phyloP scores from a whole-genome alignment of 2,797 vertebrate species.

The Artibeus jamaicensis region DNA sequence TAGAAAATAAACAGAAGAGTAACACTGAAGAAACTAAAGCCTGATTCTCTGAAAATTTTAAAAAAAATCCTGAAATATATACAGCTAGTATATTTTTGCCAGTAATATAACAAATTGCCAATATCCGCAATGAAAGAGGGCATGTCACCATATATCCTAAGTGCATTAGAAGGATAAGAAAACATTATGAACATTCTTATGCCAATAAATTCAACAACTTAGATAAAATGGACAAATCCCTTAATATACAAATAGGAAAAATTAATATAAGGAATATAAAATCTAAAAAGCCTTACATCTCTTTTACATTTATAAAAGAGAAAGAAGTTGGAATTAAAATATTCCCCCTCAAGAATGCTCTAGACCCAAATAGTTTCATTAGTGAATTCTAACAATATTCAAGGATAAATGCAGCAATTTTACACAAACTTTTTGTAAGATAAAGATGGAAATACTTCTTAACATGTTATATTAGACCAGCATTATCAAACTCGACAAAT shows the following conservation, averaged over 20 bases:
- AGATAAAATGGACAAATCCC: background rate
- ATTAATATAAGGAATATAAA: background rate
- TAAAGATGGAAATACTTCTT: background rate
- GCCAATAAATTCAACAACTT: conserved; percentile 10
- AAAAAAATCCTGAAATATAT: background rate
- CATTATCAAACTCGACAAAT: background rate
- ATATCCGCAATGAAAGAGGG: background rate
- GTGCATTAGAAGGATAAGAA: background rate
- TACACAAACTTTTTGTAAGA: background rate
- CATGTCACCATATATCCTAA: background rate
- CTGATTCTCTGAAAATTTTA: background rate
- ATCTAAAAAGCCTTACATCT: background rate
- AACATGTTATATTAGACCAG: background rate
- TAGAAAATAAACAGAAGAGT: background rate
- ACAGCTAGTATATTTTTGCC: background rate
- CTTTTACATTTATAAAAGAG: background rate
- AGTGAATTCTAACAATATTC: conserved; percentile 36
- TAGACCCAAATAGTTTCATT: conserved; percentile 6
- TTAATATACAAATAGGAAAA: conserved; percentile 28
- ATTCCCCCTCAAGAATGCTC: background rate
- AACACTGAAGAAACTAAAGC: background rate
- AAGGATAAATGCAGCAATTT: background rate
- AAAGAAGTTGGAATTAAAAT: conserved; percentile 27
- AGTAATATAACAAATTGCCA: background rate
- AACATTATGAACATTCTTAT: background rate